Conservation (phyloP, 2,888 invertebrate genomes). For the Dicranocentrus wangi region DNA sequence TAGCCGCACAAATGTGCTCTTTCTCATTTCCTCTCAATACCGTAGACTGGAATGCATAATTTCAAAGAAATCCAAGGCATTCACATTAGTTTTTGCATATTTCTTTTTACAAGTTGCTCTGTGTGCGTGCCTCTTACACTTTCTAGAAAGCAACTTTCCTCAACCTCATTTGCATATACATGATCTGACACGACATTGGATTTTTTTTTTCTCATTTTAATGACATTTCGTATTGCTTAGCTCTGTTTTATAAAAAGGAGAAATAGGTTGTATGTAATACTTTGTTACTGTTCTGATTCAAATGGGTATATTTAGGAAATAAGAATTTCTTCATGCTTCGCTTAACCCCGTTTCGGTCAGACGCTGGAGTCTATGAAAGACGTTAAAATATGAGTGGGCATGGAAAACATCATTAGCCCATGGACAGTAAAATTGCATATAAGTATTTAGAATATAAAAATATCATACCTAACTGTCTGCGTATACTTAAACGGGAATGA, state of each 20-base stretch:
- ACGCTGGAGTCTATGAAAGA: background rate
- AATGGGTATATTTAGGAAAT: slow-evolving; percentile 10
- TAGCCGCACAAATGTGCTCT: background rate
- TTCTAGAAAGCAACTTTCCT: slow-evolving; percentile 3
- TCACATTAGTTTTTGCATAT: background rate
- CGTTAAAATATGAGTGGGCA: background rate
- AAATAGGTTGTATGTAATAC: too few species aligned
- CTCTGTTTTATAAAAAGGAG: background rate
- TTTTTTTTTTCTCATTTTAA: background rate
- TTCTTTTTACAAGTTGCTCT: background rate
- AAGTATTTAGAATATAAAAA: background rate
- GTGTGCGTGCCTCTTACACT: background rate
- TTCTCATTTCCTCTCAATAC: slow-evolving; percentile 16
- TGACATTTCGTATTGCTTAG: background rate
- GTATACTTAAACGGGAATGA: too few species aligned
- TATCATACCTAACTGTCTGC: too few species aligned
- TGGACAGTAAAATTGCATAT: background rate
- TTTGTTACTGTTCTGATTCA: background rate
- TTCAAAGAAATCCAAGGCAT: background rate
- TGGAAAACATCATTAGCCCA: slow-evolving; percentile 3
- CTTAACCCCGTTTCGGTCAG: background rate
- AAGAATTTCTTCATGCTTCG: slow-evolving; percentile 11
- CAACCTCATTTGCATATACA: background rate
- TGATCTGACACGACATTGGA: background rate
- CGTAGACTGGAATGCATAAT: background rate